A percentile compares a stretch with the other conserved stretches of the same genome.
Conservation (phyloP, 1,140 invertebrate genomes). For the Phenacoccus solenopsis region DNA sequence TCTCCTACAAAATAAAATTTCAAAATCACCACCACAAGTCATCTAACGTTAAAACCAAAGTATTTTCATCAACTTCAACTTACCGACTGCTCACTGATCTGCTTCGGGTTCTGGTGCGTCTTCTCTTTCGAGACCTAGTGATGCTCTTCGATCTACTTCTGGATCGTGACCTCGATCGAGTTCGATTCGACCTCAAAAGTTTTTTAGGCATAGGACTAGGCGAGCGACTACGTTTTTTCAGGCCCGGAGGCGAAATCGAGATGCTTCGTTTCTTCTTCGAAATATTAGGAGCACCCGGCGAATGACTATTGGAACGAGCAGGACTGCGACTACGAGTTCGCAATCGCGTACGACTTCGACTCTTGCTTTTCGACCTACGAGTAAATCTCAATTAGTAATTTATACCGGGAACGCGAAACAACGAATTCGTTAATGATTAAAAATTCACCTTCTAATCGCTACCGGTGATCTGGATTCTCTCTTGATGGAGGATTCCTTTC, state of each 20-base stretch:
- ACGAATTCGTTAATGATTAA: too few species aligned
- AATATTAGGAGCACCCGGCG: background rate
- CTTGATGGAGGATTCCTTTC: slow-evolving; percentile 10
- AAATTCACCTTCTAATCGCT: background rate
- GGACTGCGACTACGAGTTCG: background rate
- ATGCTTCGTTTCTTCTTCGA: background rate
- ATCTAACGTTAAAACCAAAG: background rate
- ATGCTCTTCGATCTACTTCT: slow-evolving; percentile 22
- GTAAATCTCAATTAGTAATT: too few species aligned
- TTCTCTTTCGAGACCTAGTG: background rate
- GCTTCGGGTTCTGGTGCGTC: background rate
- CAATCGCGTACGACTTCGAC: background rate
- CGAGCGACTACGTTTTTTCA: background rate
- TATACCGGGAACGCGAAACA: too few species aligned
- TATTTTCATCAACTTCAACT: background rate
- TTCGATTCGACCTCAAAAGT: background rate
- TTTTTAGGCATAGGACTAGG: background rate
- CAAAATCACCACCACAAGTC: background rate
- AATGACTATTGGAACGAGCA: background rate
- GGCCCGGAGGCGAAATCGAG: background rate
- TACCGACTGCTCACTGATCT: slow-evolving; percentile 2
- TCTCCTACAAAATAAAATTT: background rate
- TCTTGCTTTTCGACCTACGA: background rate
- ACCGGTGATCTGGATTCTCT: background rate
- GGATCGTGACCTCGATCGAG: slow-evolving; percentile 17